Evolutionary conservation across 2,888 invertebrate genomes (phyloP).

Genomic region (Dryomyza anilis): DNA sequence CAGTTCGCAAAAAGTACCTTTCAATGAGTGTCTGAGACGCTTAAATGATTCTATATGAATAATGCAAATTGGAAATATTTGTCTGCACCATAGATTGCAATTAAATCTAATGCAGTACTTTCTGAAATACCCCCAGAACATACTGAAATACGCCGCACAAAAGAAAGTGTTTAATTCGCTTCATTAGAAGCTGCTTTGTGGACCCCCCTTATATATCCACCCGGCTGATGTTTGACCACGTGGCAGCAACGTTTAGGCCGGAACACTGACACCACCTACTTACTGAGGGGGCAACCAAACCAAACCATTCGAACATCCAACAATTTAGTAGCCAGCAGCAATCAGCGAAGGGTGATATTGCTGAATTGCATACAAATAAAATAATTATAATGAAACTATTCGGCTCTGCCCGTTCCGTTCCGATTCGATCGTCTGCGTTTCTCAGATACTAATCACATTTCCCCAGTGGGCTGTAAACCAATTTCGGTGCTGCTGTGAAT

Average conservation of each 20-base stretch:
- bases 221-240: conserved; percentile 35
- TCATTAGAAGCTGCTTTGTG: conserved; percentile 35
- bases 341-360: neutral
- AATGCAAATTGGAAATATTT: too few relatives aligned
- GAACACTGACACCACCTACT: conserved; percentile 15
- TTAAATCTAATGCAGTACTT: neutral
- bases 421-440: neutral
- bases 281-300: too few relatives aligned
- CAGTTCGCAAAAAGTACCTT: neutral
- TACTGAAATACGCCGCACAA: conserved; percentile 20
- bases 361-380: conserved; percentile 37
- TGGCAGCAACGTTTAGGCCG: conserved; percentile 28
- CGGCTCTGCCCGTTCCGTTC: neutral
- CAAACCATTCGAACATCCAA: too few relatives aligned
- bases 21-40: neutral
- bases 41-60: conserved; percentile 15
- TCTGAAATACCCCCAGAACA: neutral
- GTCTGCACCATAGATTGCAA: neutral
- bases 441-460: conserved; percentile 38
- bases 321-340: too few relatives aligned
- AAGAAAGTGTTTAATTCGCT: conserved; percentile 37
- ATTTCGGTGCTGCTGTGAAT: conserved; percentile 37
- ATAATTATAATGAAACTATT: conserved; percentile 35
- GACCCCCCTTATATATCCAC: too few relatives aligned
- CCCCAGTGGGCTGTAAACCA: conserved; percentile 43